A percentile compares a stretch with the other conserved stretches of the same genome.
These are phyloP conservation scores for Hipposideros armiger DNA, from an alignment of 2,113 vertebrate species.

Conservation along the genomic window DNA sequence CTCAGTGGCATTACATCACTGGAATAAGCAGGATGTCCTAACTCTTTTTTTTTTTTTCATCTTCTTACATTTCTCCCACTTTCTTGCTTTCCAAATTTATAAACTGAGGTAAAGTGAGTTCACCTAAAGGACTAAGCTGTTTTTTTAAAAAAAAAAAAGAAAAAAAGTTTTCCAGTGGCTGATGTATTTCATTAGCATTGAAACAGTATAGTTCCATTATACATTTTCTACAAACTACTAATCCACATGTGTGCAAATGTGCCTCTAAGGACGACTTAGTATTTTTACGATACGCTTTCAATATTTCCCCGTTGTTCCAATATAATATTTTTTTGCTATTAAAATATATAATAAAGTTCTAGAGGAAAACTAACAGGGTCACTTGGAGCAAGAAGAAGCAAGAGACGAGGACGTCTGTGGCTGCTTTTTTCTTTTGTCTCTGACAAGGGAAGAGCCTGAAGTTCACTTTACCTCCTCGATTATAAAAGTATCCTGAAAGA, in stretches of 20 bases:
- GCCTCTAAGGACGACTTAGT: conserved; percentile 67
- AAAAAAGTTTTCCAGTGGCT: conserved; percentile 22
- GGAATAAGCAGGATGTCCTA: neutral
- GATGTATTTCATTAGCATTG: conserved; percentile 68
- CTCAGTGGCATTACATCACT: neutral
- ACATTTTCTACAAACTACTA: conserved; percentile 68
- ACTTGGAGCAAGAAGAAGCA: neutral
- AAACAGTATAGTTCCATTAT: conserved; percentile 62
- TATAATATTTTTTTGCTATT: conserved; percentile 72
- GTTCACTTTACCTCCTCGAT: neutral
- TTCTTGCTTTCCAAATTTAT: neutral
- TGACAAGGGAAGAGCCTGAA: neutral
- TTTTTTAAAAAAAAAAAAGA: neutral
- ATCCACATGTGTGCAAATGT: conserved; percentile 70
- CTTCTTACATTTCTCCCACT: neutral
- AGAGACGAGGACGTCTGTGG: neutral
- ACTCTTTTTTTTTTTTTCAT: neutral
- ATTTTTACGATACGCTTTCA: conserved; percentile 70
- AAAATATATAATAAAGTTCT: conserved; percentile 78
- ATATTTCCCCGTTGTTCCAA: conserved; percentile 72
- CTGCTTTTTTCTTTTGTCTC: neutral
- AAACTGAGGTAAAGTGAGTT: conserved; percentile 22
- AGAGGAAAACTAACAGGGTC: neutral
- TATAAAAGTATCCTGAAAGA: neutral
- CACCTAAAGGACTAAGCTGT: neutral